These are phyloP conservation scores for Cinclus mexicanus DNA, from an alignment of 2,113 vertebrate genomes.

Conservation along the genomic window DNA sequence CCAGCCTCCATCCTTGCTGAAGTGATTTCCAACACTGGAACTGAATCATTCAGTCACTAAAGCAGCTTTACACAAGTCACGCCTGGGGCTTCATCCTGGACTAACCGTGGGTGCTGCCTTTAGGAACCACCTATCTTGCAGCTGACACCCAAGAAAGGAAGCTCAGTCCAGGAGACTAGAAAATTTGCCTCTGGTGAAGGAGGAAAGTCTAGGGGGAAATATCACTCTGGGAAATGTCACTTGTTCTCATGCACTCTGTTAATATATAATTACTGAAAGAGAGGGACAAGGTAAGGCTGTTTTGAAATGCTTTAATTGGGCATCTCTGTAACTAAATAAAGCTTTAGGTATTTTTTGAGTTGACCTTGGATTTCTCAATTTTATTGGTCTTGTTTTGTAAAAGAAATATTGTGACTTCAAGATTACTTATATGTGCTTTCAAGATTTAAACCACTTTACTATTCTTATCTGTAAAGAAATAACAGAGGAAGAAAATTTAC, in stretches of 20 bases:
- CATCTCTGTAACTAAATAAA: neutral
- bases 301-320: neutral
- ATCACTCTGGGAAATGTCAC: neutral
- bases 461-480: neutral
- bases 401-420: neutral
- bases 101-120: neutral
- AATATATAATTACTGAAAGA: neutral
- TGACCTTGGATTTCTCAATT: neutral
- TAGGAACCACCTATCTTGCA: neutral
- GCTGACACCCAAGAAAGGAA: neutral
- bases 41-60: neutral
- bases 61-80: neutral
- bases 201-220: neutral
- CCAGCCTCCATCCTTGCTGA: neutral
- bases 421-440: neutral
- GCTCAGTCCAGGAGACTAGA: neutral
- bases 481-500: neutral
- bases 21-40: neutral
- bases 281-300: neutral
- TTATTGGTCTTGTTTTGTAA: neutral
- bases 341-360: neutral
- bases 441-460: conserved; percentile 1
- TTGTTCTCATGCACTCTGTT: neutral
- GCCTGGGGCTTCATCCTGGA: neutral
- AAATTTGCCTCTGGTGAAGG: neutral